Conservation (phyloP, 1,140 invertebrate genomes). For the Aphis craccivora region DNA sequence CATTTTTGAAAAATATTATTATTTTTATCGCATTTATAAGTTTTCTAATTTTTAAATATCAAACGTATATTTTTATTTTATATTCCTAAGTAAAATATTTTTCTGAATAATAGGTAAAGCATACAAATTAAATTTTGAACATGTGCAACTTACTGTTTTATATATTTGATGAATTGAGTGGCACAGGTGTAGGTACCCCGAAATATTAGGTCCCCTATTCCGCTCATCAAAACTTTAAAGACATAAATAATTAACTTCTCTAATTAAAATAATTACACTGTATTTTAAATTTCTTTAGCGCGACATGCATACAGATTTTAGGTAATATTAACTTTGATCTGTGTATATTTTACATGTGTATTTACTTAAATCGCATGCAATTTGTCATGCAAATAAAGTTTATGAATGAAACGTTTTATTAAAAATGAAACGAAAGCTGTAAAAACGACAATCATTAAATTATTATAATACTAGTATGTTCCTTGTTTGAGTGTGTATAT, state of each 20-base stretch:
- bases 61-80: too few relatives aligned
- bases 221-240: background rate
- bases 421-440: background rate
- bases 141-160: too few relatives aligned
- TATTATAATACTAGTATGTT: constrained; percentile 28
- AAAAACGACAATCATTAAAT: background rate
- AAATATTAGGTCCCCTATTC: background rate
- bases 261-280: too few relatives aligned
- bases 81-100: too few relatives aligned
- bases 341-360: background rate
- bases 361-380: background rate
- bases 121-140: too few relatives aligned
- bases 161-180: background rate
- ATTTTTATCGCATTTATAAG: too few relatives aligned
- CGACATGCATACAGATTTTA: background rate
- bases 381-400: background rate
- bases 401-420: background rate
- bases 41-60: too few relatives aligned
- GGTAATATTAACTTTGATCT: background rate
- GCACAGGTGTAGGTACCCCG: background rate
- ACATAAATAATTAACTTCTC: background rate
- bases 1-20: too few relatives aligned
- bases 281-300: background rate
- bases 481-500: background rate
- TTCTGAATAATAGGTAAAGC: too few relatives aligned